Base-by-base conservation (phyloP, 2,888 invertebrate genomes). In the Apodemia mormo region DNA sequence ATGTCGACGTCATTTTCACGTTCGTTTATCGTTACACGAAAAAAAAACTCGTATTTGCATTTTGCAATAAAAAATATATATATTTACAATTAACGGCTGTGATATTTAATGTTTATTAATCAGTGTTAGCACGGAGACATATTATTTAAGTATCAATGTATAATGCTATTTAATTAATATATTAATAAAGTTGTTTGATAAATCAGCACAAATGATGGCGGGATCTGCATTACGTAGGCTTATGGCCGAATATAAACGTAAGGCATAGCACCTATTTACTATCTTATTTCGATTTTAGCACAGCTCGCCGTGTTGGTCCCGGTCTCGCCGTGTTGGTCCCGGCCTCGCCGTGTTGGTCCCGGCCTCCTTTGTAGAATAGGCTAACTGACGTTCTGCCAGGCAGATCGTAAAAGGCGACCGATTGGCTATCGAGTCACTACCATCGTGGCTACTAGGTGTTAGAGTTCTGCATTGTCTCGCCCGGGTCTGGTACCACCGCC, bases 191-290 rank as follows among this genome's bases (percentile, higher is more conserved):
- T 65, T 54, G 14, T 65, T 29, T 9, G 8, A 22, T 52, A 68
- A 65, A 65, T 8, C 65, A 67, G 70, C 67, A 68, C 68, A 65
- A 73, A 88, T 77, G 81, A 97, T 97, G 97, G 97, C 97, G 81
- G 97, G 97, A 61, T 97, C 97, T 73, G 97, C 97, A 65, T 88
- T 97, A 73, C 94, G 97, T 82, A 94, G 97, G 75, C 93, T 97
- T 73, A 97, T 97, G 97, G 97, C 97, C 68, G 97, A 97, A 93
- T 97, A 97, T 83, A 97, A 97, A 95, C 97, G 92, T 92, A 83
- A 86, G 90, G 96, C 95, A 67, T 10, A 12, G 14, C 9, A 49
- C 22, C 22, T 22, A 22, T 49, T 49, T 49, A 49, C 14, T 14
- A 3, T 10, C 45, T 45, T 3, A 12, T 14, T 5, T 1, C 12